Evolutionary conservation across 2,888 invertebrate species (phyloP), one percentile per base, ranked within the genome.

Genomic region (Heteromurus nitidus): DNA sequence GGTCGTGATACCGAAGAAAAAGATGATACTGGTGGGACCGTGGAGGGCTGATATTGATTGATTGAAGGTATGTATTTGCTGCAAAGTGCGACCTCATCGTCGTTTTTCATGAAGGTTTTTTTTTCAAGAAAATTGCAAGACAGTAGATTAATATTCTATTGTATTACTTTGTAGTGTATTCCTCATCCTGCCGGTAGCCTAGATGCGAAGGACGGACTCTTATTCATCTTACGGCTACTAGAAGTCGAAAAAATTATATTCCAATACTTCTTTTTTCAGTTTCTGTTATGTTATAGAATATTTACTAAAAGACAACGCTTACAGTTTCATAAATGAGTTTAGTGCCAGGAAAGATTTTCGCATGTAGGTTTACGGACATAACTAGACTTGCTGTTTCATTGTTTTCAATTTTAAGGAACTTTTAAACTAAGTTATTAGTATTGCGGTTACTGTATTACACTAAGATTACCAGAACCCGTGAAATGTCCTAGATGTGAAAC

Each of bases 261-360:
- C 62, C 73, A 53, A 65, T n/a, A 28, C 31, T 69, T 42, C 44
- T 73, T 62, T 50, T 55, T 55, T 74, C 20, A 65, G 65, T 65
- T 53, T 42, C 24, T 20, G 67, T 55, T 24, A 42, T 73, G 30
- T 62, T 73, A 73, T 24, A 42, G 30, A 69, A 77, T 47, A 77
- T 77, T 77, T 69, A 77, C 69, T 69, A 68, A 77, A 77, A 77
- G 77, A 77, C 77, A 77, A 77, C 77, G 77, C 77, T 69, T 77
- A 69, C 69, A 47, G 60, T 76, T 76, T 53, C 53, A 31, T 74
- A 28, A 62, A 36, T 64, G 62, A 62, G 28, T 55, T 75, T 67
- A 68, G 77, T 77, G 77, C 77, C 77, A 77, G 44, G 67, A 68
- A 76, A 28, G 31, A 69, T 68, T 68, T 60, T 44, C 69, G 62